phyloP scores from a whole-genome alignment of 2,888 invertebrate genomes.

The Spilosoma lubricipeda region DNA sequence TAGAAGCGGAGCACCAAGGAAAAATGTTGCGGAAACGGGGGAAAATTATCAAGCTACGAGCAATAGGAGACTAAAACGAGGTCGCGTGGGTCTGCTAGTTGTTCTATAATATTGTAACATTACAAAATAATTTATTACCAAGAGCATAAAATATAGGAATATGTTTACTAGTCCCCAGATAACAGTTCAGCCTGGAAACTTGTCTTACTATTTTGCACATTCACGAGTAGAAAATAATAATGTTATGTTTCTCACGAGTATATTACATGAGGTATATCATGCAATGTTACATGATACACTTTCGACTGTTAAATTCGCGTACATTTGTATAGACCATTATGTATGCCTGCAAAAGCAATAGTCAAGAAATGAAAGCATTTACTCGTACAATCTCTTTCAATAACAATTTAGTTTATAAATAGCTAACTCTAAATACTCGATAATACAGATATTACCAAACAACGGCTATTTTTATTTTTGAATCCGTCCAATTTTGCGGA shows the following conservation, averaged over 20 bases:
- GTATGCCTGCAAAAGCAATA: not conserved
- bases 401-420: not conserved
- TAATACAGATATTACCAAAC: slow-evolving; percentile 47
- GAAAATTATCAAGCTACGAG: too few species aligned
- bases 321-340: not conserved
- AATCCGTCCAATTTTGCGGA: slow-evolving; percentile 65
- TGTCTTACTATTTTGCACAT: not conserved
- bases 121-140: not conserved
- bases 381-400: not conserved
- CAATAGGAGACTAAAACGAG: too few species aligned
- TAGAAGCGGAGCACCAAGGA: too few species aligned
- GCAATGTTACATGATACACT: not conserved
- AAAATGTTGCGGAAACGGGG: too few species aligned
- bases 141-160: not conserved
- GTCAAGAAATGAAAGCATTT: not conserved
- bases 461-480: slow-evolving; percentile 62
- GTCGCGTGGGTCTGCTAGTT: too few species aligned
- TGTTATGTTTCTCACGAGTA: not conserved
- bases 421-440: slow-evolving; percentile 26
- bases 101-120: not conserved
- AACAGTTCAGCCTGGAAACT: not conserved
- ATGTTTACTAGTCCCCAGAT: not conserved
- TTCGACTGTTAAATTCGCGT: not conserved
- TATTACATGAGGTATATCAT: not conserved
- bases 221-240: not conserved